Base-by-base conservation (phyloP, 2,888 invertebrate species). In the Ganaspis brasiliensis region DNA sequence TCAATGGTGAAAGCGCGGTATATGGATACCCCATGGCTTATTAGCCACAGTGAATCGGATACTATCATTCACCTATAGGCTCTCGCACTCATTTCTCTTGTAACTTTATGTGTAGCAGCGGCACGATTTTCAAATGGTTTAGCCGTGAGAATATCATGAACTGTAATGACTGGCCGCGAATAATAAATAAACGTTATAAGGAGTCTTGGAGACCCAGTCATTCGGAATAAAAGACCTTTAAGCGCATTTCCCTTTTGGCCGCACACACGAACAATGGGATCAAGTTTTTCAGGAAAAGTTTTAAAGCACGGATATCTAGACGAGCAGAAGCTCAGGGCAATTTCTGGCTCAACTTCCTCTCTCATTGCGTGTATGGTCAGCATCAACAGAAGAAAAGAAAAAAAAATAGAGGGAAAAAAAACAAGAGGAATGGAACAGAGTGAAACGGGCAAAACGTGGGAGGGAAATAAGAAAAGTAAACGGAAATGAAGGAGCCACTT, bases 131-230 rank as follows among this genome's bases (percentile, higher is more conserved):
- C 77, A 76, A 82, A 81, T 78, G 75, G 79, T 78, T 79, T 78
- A 83, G 80, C 85, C 87, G 89, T 88, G 89, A 89, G 89, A 89
- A 88, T 89, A 90, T 90, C 89, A 87, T 86, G 81, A 84, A 83
- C 85, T 82, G 84, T 87, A 87, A 89, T 88, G 87, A 89, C 80
- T 83, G 83, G 79, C 52, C 83, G 83, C 85, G 83, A 88, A 88
- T 67, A 67, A 67, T 67, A 67, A 45, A 67, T 45, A 63, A 63
- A 35, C 24, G 63, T 35, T n/a, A 40, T 63, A 67, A 67, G 67
- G 40, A 89, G 83, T 84, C 82, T 85, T 82, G 82, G 80, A 81
- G 83, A 84, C 81, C 79, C 72, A 78, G 80, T 81, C 82, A 73
- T 78, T 77, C 75, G 78, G 80, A 79, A 84, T 85, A 83, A 82